These are phyloP conservation scores for Drosophila lacicola DNA, from an alignment of 2,888 invertebrate genomes.

Conservation along the genomic window DNA sequence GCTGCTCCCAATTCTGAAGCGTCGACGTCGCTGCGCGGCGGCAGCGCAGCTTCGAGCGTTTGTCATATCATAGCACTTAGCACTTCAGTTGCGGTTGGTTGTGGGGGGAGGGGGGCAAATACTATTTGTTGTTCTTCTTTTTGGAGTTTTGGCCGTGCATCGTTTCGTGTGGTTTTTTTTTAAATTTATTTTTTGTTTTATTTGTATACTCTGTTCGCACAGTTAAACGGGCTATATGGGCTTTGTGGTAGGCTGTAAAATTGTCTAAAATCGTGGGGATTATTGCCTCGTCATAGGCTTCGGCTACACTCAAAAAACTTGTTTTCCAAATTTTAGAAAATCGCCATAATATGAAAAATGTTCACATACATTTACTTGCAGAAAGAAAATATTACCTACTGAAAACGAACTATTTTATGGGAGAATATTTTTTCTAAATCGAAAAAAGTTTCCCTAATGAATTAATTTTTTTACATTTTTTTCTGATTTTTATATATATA, in stretches of 20 bases:
- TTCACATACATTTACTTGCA: no score
- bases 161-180: not conserved
- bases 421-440: no score
- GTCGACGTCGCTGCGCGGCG: conserved; percentile 9
- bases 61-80: conserved; percentile 48
- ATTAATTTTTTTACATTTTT: no score
- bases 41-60: conserved; percentile 43
- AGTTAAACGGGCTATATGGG: not conserved
- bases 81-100: conserved; percentile 9
- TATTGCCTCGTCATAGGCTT: no score
- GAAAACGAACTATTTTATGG: no score
- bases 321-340: no score
- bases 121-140: conserved; percentile 5
- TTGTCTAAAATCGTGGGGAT: no score
- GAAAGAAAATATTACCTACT: no score
- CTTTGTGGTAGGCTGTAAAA: not conserved
- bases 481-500: no score
- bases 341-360: no score
- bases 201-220: not conserved
- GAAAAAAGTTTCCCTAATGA: no score
- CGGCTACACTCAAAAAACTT: no score
- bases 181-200: conserved; percentile 6
- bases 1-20: conserved; percentile 43
- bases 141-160: not conserved
- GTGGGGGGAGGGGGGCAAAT: not conserved